Evolutionary conservation across 2,113 vertebrate species (phyloP).

Genomic region (Sylvicapra grimmia): DNA sequence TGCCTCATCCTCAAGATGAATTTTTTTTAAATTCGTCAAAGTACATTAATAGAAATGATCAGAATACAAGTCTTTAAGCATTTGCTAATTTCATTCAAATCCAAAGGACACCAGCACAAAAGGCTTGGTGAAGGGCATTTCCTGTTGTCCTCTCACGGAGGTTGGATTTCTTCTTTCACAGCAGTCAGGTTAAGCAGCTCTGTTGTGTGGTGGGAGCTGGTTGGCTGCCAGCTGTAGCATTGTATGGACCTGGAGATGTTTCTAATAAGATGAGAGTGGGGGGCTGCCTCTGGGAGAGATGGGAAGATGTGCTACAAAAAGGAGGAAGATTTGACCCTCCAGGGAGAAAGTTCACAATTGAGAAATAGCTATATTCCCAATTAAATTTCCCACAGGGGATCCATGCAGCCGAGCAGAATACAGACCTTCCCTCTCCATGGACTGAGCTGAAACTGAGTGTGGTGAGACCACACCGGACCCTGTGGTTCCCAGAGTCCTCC

Average conservation of each 20-base stretch:
- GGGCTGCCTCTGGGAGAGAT: not conserved
- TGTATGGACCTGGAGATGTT: not conserved
- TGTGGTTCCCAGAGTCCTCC: not conserved
- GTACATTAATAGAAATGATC: constrained; percentile 44
- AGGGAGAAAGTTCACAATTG: not conserved
- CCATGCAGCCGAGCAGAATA: too few relatives aligned
- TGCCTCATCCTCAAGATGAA: constrained; percentile 9
- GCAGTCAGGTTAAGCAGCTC: constrained; percentile 6
- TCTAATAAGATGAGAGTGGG: not conserved
- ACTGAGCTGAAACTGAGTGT: not conserved
- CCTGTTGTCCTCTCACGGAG: constrained; percentile 15
- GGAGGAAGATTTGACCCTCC: not conserved
- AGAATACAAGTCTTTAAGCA: constrained; percentile 40
- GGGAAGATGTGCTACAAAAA: not conserved
- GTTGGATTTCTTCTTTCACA: constrained; percentile 4
- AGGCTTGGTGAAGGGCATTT: constrained; percentile 45
- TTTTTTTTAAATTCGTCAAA: not conserved
- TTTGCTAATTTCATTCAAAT: constrained; percentile 50
- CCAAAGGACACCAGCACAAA: constrained; percentile 34
- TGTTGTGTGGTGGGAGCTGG: not conserved
- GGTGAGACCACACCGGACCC: too few relatives aligned
- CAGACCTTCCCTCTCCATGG: not conserved
- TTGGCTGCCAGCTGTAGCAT: not conserved
- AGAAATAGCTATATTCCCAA: not conserved
- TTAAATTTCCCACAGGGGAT: not conserved